Conservation (phyloP, 1,140 invertebrate species). For the Centruroides vittatus region DNA sequence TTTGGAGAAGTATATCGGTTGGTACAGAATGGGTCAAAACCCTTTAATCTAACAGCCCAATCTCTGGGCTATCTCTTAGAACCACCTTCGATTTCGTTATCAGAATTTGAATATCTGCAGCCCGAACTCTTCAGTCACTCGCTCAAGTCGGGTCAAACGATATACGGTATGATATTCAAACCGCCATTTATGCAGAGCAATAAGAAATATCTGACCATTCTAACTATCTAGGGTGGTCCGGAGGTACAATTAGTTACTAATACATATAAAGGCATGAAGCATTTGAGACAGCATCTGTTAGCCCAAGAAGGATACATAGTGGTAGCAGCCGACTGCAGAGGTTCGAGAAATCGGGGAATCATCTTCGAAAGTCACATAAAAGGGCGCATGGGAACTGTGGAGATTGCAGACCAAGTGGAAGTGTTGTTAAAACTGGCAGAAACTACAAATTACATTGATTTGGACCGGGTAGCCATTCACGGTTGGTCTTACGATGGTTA, state of each 20-base stretch:
- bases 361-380: slow-evolving; percentile 81
- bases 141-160: slow-evolving; percentile 50
- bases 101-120: not conserved
- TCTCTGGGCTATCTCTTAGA: slow-evolving; percentile 53
- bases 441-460: slow-evolving; percentile 72
- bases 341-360: slow-evolving; percentile 81
- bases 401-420: slow-evolving; percentile 77
- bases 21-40: slow-evolving; percentile 2
- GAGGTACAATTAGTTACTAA: slow-evolving; percentile 96
- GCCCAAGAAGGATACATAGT: slow-evolving; percentile 94
- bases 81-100: slow-evolving; percentile 27
- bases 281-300: slow-evolving; percentile 84
- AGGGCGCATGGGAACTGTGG: slow-evolving; percentile 78
- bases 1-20: slow-evolving; percentile 18
- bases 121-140: slow-evolving; percentile 59
- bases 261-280: slow-evolving; percentile 66
- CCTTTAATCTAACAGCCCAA: slow-evolving; percentile 28
- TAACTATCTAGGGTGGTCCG: slow-evolving; percentile 95
- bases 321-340: slow-evolving; percentile 84
- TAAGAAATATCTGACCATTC: slow-evolving; percentile 70
- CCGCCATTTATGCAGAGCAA: slow-evolving; percentile 48
- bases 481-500: slow-evolving; percentile 86
- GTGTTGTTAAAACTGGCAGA: slow-evolving; percentile 74
- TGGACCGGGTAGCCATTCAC: slow-evolving; percentile 81
- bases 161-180: slow-evolving; percentile 86